phyloP scores from a whole-genome alignment of 2,797 vertebrate species.

The Micromesistius poutassou region DNA sequence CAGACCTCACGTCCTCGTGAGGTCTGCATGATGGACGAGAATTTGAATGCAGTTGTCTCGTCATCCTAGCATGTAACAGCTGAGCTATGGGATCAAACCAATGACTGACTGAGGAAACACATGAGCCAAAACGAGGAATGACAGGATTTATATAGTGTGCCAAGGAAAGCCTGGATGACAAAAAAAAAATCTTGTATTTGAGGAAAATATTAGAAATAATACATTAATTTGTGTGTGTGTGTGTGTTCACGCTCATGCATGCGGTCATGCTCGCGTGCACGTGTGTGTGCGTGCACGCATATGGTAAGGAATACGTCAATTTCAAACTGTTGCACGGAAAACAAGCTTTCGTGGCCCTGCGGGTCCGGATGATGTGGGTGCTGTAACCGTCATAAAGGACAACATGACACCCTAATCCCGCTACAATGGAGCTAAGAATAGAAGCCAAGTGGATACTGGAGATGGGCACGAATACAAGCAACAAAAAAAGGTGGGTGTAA shows the following conservation, averaged over 20 bases:
- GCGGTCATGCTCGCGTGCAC: too few relatives aligned
- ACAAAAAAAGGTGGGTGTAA: neutral
- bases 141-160: neutral
- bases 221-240: neutral
- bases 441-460: constrained; percentile 65
- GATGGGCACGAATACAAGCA: constrained; percentile 20
- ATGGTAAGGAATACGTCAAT: neutral
- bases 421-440: constrained; percentile 69
- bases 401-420: constrained; percentile 64
- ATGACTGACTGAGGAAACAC: neutral
- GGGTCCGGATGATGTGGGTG: constrained; percentile 29
- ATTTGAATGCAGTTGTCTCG: neutral
- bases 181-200: neutral
- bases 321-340: neutral
- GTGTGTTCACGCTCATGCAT: neutral
- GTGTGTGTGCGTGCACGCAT: too few relatives aligned
- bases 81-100: neutral
- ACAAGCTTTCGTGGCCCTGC: neutral
- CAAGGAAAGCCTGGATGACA: neutral
- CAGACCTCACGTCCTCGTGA: neutral
- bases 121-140: neutral
- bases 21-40: neutral
- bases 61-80: neutral
- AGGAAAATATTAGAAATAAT: neutral
- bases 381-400: constrained; percentile 55